Base-by-base conservation (phyloP, 2,888 invertebrate genomes). In the Rhogogaster chlorosoma region DNA sequence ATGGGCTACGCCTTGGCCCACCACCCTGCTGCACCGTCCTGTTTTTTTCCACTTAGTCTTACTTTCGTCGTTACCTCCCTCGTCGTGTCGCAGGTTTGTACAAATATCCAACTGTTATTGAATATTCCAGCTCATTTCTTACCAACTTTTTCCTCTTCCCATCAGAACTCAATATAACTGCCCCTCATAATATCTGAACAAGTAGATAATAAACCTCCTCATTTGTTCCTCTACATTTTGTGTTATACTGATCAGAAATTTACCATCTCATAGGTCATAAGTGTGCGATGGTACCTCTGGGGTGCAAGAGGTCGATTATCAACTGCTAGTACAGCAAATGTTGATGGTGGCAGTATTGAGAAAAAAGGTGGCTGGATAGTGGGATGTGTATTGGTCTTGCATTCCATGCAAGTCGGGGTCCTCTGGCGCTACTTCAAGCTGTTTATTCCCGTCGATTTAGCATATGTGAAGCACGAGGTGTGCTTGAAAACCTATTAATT, bases 341-440 rank as follows among this genome's bases (percentile, higher is more conserved):
- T 89, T 86, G 89, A 88, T 84, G 88, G 89, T 85, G 88, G 87
- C 84, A 86, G 86, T 84, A 87, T 87, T 84, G 88, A 89, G 86
- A 90, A 90, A 83, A 91, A 89, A 83, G 88, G 89, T 84, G 90
- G 89, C 86, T 92, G 93, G 93, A 90, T 91, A 29, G 87, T 93
- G 86, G 91, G 92, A 89, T 93, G 91, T 84, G 95, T 96, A 0
- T 93, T 96, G 84, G 93, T 95, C 26, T 93, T 96, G 53, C 97
- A 97, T 91, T 94, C 95, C 18, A 93, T 96, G 26, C 97, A 97
- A 92, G 94, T 96, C 87, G 97, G 97, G 22, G 96, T 97, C 36
- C 93, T 96, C 86, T 98, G 96, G 97, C 95, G 98, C 88, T 98
- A 98, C 92, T 97, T 98, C 85, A 96, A 97, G 86, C 94, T 98